Conservation (phyloP, 2,797 vertebrate species). For the Harpagifer antarcticus region DNA sequence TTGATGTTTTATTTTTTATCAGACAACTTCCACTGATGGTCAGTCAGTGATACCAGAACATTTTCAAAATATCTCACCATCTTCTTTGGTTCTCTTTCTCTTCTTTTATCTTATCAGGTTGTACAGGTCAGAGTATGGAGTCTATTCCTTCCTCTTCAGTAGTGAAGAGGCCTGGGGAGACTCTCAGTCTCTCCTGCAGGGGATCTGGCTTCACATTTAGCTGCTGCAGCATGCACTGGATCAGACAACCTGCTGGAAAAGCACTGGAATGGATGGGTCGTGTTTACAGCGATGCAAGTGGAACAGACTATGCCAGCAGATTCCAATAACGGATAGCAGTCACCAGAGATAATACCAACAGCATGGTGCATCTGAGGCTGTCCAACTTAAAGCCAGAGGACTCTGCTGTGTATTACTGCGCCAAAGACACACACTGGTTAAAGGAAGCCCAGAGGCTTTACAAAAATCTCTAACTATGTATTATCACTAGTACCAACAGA, state of each 20-base stretch:
- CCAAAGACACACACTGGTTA: no score
- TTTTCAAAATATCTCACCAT: background rate
- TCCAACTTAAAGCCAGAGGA: conserved; percentile 31
- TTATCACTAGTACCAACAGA: no score
- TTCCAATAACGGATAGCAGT: no score
- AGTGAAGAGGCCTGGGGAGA: conserved; percentile 30
- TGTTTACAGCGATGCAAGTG: no score
- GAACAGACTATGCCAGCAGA: no score
- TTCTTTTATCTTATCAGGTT: conserved; percentile 24
- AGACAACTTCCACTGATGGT: no score
- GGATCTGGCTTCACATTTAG: background rate
- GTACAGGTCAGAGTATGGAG: conserved; percentile 22
- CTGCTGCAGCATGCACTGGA: no score
- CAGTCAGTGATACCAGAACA: background rate
- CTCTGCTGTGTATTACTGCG: no score
- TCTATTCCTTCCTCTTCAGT: conserved; percentile 6
- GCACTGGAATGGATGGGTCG: accelerated
- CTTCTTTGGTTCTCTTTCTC: background rate
- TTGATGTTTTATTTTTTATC: no score
- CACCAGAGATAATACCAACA: conserved; percentile 24
- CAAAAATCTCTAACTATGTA: no score
- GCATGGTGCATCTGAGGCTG: conserved; percentile 23
- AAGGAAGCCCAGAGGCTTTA: no score
- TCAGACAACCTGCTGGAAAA: no score
- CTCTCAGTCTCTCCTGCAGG: conserved; percentile 59